These are phyloP conservation scores for Drosophila sulfurigaster DNA, from an alignment of 1,140 invertebrate genomes.

Conservation along the genomic window DNA sequence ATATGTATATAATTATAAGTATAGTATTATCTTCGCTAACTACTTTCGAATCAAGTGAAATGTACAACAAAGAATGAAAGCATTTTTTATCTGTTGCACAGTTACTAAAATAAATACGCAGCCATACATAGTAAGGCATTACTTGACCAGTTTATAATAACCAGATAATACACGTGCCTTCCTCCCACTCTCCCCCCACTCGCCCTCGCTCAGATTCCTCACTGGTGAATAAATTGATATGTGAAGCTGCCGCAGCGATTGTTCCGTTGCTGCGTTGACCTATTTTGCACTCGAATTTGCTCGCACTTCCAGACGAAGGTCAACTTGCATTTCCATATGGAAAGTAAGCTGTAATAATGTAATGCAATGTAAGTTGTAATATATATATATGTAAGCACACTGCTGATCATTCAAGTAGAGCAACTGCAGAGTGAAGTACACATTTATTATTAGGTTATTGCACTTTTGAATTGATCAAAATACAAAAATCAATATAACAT, in stretches of 20 bases:
- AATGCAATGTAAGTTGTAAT: conserved; percentile 5
- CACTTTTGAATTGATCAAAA: not conserved
- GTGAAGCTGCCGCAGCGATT: conserved; percentile 7
- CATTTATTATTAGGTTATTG: not conserved
- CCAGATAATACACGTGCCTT: conserved; percentile 1
- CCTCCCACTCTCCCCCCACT: not conserved
- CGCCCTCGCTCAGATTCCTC: not conserved
- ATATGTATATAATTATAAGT: too few species aligned
- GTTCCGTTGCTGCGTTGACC: conserved; percentile 22
- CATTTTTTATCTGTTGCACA: not conserved
- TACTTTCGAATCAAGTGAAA: too few species aligned
- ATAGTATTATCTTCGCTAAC: too few species aligned
- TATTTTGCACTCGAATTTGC: conserved; percentile 35
- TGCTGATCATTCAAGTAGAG: not conserved
- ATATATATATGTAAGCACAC: conserved; percentile 6
- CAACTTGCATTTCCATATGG: conserved; percentile 42
- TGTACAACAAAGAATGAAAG: not conserved
- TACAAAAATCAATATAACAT: not conserved
- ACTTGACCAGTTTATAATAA: conserved; percentile 2
- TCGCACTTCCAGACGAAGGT: conserved; percentile 39
- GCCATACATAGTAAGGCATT: not conserved
- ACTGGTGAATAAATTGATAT: conserved; percentile 15
- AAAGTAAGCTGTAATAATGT: conserved; percentile 23
- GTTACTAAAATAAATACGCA: conserved; percentile 5
- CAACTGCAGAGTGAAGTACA: not conserved